These are phyloP conservation scores for Haemorhous mexicanus DNA, from an alignment of 2,113 vertebrate genomes.

Conservation along the genomic window DNA sequence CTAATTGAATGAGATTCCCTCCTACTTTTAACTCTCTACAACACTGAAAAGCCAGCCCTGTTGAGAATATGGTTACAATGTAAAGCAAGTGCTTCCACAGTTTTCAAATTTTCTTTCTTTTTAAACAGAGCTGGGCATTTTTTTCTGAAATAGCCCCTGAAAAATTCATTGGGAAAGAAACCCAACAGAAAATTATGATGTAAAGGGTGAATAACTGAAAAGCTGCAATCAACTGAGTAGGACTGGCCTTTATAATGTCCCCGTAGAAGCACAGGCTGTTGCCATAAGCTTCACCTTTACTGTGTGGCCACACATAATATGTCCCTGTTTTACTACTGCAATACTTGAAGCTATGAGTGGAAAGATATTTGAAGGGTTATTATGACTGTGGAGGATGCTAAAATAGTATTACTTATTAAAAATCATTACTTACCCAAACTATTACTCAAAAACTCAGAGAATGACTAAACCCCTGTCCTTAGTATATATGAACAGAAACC, in stretches of 20 bases:
- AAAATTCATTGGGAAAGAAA: background rate
- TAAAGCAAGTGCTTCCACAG: background rate
- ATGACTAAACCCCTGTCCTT: background rate
- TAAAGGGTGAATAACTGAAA: background rate
- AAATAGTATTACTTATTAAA: background rate
- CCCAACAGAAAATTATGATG: background rate
- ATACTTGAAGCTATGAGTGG: background rate
- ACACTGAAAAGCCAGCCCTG: background rate
- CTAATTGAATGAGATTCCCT: background rate
- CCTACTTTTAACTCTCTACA: background rate
- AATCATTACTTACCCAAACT: background rate
- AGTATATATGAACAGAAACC: background rate
- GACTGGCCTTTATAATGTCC: background rate
- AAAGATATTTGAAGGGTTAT: background rate
- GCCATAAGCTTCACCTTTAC: background rate
- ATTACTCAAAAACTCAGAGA: background rate
- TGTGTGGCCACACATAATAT: background rate
- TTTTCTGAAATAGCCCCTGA: background rate
- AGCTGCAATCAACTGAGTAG: background rate
- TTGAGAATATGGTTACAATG: background rate
- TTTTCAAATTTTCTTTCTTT: background rate
- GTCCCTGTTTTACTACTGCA: background rate
- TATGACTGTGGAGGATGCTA: background rate
- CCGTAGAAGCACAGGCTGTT: background rate
- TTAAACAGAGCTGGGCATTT: background rate